Evolutionary conservation across 92 coral and sea anemone genomes (phyloP), one percentile per base, ranked within the genome.

Genomic region (Diadumene lineata): DNA sequence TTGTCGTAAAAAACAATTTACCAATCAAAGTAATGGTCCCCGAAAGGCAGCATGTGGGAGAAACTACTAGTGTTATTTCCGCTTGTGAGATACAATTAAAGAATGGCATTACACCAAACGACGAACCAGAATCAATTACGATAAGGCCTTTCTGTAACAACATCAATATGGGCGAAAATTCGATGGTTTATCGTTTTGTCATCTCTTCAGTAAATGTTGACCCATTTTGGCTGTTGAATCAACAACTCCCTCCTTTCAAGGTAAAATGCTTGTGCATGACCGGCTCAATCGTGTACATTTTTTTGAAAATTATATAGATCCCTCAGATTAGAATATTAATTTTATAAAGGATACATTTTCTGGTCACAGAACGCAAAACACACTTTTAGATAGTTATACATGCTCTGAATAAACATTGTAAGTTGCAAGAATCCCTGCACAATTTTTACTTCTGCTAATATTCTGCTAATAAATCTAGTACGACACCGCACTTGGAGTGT

Each of bases 101-200:
- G 2, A 4, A 62, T 62, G 68, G 43, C 9, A 28, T 62, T 38
- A 6, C 31, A 11, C 68, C 64, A 15, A 58, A 11, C 4, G 16
- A 55, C 68, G 11, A 51, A 30, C 43, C 62, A 27, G 46, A 43
- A 34, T 58, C 38, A 61, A 74, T 74, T 25, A 38, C 60, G 46
- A 74, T 74, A n/a, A 60, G 19, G 27, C 70, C 62, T 43, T 7
- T 74, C 0, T 74, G 79, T 31, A 60, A 74, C 62, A 74, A 74
- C 69, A 51, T 56, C 29, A 62, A 74, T 27, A 55, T 43, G 15
- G 4, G 3, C 3, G 18, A 1, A 0, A 9, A 30, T 28, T 4
- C 62, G 1, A 29, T 34, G 43, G 51, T 19, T 2, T 74, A 58
- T 24, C 70, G 31, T 58, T 74, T 74, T 62, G 17, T 29, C 7